Percentiles rank a stretch among this genome's conserved stretches.
These are phyloP conservation scores for Alectura lathami DNA, from an alignment of 2,113 vertebrate species.

Conservation along the genomic window DNA sequence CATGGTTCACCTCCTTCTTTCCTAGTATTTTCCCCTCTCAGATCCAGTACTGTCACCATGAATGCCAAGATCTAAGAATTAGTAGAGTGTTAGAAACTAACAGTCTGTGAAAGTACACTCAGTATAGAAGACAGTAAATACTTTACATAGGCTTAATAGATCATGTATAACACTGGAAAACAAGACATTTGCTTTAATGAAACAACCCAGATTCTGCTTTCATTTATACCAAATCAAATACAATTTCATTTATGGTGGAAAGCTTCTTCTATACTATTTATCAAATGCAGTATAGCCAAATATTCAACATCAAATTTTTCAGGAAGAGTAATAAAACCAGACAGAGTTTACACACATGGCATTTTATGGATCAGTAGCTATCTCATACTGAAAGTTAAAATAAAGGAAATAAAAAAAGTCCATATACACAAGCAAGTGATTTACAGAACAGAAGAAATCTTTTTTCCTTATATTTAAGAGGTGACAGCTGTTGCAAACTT, in stretches of 20 bases:
- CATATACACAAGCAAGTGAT: background rate
- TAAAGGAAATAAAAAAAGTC: background rate
- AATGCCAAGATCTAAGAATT: background rate
- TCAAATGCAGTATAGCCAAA: background rate
- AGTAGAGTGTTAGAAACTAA: background rate
- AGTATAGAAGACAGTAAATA: background rate
- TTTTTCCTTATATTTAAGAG: background rate
- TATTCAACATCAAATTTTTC: background rate
- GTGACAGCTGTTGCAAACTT: background rate
- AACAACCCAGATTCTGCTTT: background rate
- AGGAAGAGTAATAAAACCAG: background rate
- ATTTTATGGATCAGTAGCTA: background rate
- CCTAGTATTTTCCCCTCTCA: background rate
- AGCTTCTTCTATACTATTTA: background rate
- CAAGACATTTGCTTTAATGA: background rate
- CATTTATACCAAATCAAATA: background rate
- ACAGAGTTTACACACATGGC: fast-evolving
- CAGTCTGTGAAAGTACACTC: background rate
- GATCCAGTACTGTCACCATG: background rate
- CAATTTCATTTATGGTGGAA: background rate
- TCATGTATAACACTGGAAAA: background rate
- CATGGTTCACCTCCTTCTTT: background rate
- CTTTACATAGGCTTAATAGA: background rate
- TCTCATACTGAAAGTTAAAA: background rate
- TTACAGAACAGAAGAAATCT: background rate